Base-by-base conservation (phyloP, 92 coral and sea anemone genomes). In the Bergia sp. region DNA sequence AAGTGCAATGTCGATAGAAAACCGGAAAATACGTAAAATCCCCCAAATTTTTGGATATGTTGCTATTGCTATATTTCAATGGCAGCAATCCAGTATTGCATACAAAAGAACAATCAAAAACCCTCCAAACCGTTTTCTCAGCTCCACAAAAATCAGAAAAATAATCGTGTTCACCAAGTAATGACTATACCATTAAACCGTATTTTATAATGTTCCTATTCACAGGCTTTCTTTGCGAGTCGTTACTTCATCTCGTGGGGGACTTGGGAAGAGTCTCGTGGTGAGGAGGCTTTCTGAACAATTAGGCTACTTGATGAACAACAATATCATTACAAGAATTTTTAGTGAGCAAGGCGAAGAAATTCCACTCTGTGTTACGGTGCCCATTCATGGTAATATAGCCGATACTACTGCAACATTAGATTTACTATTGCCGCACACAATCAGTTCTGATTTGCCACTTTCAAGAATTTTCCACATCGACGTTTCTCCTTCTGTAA, bases 401-500 rank as follows among this genome's bases (percentile, higher is more conserved):
- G 96, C 89, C 41, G 89, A 89, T 76, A 82, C 86, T 15, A 85
- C 89, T 45, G 90, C 86, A 76, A 73, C 84, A 53, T 87, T 93
- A 38, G 94, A 90, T 15, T 91, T 90, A 29, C 86, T 95, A 57
- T 92, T 89, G 74, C 92, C 91, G 7, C 92, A 93, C 86, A 92
- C 98, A 20, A 69, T 93, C 37, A 90, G 86, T 55, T 77, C 92
- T 75, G 94, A 95, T 80, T 23, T 96, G 36, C 96, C 98, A 29
- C 82, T 95, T 20, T 93, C 98, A 43, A 86, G 98, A 88, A 78
- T 96, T 7, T 91, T 96, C 45, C 98, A 96, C 87, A 85, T 96
- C 39, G 98, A 96, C 45, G 80, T 94, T 49, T 92, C 95, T 43
- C 94, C 93, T 38, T 81, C 95, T 89, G 98, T 96, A 82, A 88